Conservation (phyloP, 2,797 vertebrate genomes). For the Acomys russatus region DNA sequence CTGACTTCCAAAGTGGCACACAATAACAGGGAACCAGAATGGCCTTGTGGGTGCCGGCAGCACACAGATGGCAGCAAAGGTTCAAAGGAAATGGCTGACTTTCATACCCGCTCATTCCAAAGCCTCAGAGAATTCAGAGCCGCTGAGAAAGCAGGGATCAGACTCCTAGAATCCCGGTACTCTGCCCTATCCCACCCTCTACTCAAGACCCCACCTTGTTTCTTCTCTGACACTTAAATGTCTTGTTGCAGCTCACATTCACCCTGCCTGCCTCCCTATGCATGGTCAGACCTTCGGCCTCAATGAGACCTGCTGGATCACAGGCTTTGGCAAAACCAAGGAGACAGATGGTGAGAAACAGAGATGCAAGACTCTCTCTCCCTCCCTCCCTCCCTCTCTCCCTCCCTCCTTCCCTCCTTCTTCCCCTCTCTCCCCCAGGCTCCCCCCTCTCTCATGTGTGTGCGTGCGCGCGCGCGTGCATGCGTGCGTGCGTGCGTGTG, state of each 20-base stretch:
- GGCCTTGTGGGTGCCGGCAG: neutral
- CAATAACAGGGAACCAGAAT: neutral
- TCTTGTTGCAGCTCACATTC: conserved; percentile 89
- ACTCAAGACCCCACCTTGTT: neutral
- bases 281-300: conserved; percentile 88
- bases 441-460: too few species aligned
- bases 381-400: too few species aligned
- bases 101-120: neutral
- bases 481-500: neutral
- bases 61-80: neutral
- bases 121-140: neutral
- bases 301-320: conserved; percentile 92
- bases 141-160: neutral
- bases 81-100: neutral
- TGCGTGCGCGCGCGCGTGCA: neutral
- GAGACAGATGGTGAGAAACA: conserved; percentile 88
- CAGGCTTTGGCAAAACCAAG: conserved; percentile 93
- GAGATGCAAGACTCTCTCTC: neutral
- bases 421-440: too few species aligned
- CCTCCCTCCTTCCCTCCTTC: too few species aligned
- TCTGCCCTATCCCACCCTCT: neutral
- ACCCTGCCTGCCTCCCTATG: conserved; percentile 94
- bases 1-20: neutral
- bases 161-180: neutral
- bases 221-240: conserved; percentile 28